Conservation (phyloP, 2,797 vertebrate species). For the Rhynchonycteris naso region DNA sequence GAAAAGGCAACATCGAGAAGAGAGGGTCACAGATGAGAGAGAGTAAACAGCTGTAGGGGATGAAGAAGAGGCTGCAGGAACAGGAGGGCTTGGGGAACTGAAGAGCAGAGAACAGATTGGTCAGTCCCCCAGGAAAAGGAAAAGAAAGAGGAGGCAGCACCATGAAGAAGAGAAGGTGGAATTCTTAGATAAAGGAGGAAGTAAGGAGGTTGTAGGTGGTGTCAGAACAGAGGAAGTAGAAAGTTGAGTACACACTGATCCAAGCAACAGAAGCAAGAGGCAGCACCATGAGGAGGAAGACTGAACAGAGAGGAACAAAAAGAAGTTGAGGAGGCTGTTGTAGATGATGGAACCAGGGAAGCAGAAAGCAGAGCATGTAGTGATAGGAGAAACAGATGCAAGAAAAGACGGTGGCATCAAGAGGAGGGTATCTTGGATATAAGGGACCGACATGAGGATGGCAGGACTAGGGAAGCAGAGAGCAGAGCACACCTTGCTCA, state of each 20-base stretch:
- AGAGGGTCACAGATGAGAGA: not conserved
- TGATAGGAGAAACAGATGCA: not conserved
- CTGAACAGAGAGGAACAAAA: not conserved
- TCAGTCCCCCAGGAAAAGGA: not conserved
- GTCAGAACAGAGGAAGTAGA: not conserved
- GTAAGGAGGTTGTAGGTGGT: not conserved
- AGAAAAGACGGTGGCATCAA: not conserved
- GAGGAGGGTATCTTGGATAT: not conserved
- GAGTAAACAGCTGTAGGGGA: not conserved
- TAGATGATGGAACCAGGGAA: not conserved
- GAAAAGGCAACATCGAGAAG: not conserved
- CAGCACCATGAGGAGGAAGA: not conserved
- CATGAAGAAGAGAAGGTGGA: not conserved
- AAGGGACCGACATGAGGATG: not conserved
- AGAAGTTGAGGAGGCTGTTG: not conserved
- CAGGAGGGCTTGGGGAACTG: not conserved
- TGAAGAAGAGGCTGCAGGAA: not conserved
- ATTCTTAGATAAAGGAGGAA: not conserved
- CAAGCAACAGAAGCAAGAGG: not conserved
- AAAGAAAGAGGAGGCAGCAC: conserved; percentile 43
- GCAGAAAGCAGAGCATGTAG: not conserved
- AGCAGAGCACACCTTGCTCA: rapidly evolving
- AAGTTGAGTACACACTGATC: not conserved
- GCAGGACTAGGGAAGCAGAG: not conserved
- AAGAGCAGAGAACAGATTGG: not conserved